Base-by-base conservation (phyloP, 2,797 vertebrate species). In the Avahi laniger region DNA sequence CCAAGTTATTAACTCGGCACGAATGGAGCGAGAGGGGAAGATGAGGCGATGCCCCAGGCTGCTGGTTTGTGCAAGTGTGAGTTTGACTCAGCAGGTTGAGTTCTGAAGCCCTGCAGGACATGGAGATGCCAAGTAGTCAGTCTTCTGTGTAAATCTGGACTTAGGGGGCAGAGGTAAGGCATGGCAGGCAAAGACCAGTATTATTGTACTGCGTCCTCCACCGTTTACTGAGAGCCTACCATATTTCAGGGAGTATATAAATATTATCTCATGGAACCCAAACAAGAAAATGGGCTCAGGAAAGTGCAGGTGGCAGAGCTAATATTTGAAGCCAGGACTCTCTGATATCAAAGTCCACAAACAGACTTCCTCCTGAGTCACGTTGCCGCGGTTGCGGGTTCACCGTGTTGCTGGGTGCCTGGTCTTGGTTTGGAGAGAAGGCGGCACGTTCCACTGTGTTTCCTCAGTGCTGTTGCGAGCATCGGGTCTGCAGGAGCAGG, bases 351-450 rank as follows among this genome's bases (percentile, higher is more conserved):
- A 80, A 61, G 46, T 41, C 43, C 13, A 1, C 4, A 7, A 43
- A 17, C 17, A n/a, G 2, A 6, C 7, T 48, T 48, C 5, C 48
- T 48, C 24, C 10, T 1, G 48, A 33, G 61, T 41, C 46, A 4
- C 1, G 38, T 17, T 7, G 4, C 7, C 2, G 33, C 10, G 6
- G 0, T 0, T 9, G 2, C 0, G 41, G 30, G 13, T 43, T 70
- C 12, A 10, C 22, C 41, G 2, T 5, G 0, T 15, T 20, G 35
- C 22, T 35, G n/a, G 7, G 38, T 33, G 11, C 41, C 8, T 63
- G 57, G 33, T 54, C 24, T 67, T 48, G 18, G 22, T 63, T 4
- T 46, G 75, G 54, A 70, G 38, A 70, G 48, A 86, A 80, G 30
- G 13, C 30, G 4, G 18, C 8, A 2, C 7, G 2, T 35, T 24